These are phyloP conservation scores for Ursus arctos DNA, from an alignment of 2,113 vertebrate species.

Conservation along the genomic window DNA sequence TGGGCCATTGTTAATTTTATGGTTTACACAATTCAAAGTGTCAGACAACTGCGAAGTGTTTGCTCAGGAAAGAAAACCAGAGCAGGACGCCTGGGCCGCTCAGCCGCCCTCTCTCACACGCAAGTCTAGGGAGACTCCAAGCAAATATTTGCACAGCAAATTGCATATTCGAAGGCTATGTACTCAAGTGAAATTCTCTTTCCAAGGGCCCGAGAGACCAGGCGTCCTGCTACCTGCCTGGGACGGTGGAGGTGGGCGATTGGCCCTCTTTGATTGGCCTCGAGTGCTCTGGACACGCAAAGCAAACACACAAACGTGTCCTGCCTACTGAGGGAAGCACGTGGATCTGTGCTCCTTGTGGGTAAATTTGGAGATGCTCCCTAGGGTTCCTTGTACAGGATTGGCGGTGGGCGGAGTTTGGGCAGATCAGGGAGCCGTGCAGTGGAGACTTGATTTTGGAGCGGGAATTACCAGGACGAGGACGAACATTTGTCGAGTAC, in stretches of 20 bases:
- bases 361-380: background rate
- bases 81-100: background rate
- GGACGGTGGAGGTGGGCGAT: accelerated
- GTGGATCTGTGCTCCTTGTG: too few species aligned
- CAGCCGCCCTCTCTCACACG: background rate
- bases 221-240: background rate
- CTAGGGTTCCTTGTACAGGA: background rate
- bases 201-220: background rate
- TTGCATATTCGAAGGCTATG: background rate
- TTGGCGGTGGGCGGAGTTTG: accelerated
- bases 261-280: background rate
- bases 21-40: constrained; percentile 20
- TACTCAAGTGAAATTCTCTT: background rate
- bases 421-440: accelerated
- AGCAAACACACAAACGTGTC: accelerated
- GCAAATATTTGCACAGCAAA: background rate
- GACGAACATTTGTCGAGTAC: background rate
- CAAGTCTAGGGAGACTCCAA: accelerated
- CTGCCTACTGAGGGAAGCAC: accelerated
- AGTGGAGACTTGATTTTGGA: background rate
- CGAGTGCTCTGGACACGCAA: background rate
- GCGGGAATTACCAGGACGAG: background rate
- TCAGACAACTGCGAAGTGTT: background rate
- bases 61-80: constrained; percentile 47
- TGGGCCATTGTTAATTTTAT: background rate